Conservation (phyloP, 2,113 vertebrate species). For the Vulpes ferrilata region DNA sequence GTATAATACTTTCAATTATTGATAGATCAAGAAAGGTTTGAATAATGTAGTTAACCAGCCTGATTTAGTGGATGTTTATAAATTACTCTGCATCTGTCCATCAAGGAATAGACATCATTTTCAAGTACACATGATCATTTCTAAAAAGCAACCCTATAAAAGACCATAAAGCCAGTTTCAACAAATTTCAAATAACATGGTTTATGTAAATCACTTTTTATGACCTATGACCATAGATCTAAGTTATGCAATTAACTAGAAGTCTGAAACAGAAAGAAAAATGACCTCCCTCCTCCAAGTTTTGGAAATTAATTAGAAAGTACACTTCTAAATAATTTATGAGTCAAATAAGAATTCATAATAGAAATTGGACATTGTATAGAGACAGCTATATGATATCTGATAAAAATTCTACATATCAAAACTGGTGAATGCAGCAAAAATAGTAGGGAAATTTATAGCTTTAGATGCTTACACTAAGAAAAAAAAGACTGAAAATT, state of each 20-base stretch:
- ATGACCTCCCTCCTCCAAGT: background rate
- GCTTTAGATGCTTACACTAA: background rate
- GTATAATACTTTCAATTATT: background rate
- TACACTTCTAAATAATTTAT: background rate
- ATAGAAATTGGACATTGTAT: background rate
- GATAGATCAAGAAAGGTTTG: background rate
- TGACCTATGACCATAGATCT: background rate
- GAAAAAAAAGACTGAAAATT: background rate
- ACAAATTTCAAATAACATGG: conserved; percentile 9
- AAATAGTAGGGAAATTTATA: conserved; percentile 21
- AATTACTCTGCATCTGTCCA: background rate
- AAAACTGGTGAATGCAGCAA: background rate
- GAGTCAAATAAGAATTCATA: background rate
- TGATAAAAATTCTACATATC: background rate
- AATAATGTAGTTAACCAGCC: background rate
- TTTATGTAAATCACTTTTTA: background rate
- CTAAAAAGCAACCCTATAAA: background rate
- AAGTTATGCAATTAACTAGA: background rate
- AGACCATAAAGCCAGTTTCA: background rate
- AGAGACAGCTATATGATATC: background rate
- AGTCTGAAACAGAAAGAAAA: background rate
- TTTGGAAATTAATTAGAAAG: background rate
- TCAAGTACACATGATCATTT: background rate
- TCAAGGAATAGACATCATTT: conserved; percentile 29
- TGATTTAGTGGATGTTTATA: background rate